Evolutionary conservation across 2,888 invertebrate genomes (phyloP).

Genomic region (Odontothrips loti): DNA sequence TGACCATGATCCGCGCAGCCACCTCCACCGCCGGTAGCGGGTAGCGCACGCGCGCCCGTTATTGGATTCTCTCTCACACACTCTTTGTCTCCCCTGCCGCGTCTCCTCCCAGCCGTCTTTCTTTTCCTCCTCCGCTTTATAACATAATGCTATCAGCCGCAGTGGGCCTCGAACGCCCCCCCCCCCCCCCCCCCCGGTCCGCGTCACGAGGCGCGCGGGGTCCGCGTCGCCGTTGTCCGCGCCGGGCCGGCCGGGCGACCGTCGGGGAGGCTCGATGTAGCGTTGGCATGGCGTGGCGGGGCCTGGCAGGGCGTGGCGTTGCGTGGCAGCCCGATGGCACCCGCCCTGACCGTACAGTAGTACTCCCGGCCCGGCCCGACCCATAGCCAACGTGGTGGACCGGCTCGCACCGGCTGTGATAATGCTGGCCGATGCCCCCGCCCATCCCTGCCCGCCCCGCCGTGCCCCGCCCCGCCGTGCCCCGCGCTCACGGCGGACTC

Average conservation of each 20-base stretch:
- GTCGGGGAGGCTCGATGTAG: too few relatives aligned
- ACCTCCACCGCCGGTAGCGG: too few relatives aligned
- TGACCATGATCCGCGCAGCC: too few relatives aligned
- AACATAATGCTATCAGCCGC: background rate
- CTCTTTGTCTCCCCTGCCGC: background rate
- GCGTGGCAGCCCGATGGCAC: background rate
- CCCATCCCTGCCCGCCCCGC: background rate
- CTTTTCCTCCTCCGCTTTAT: background rate
- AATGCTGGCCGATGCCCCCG: background rate
- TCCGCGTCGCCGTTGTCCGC: too few relatives aligned
- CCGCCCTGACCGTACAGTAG: background rate
- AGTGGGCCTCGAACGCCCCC: too few relatives aligned
- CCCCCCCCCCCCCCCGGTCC: too few relatives aligned
- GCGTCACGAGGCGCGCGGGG: too few relatives aligned
- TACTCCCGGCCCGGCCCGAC: background rate
- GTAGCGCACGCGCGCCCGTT: background rate
- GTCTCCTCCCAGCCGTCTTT: background rate
- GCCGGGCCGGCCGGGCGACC: too few relatives aligned
- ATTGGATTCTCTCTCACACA: background rate
- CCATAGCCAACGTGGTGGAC: background rate
- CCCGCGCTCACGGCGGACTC: background rate
- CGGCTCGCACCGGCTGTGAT: constrained; percentile 20
- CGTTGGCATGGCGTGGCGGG: background rate
- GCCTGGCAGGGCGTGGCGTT: background rate
- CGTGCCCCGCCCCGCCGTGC: background rate